Percentiles rank a stretch among this genome's conserved stretches.
phyloP scores from a whole-genome alignment of 2,888 invertebrate species.

The Disparrhopalites patrizii region DNA sequence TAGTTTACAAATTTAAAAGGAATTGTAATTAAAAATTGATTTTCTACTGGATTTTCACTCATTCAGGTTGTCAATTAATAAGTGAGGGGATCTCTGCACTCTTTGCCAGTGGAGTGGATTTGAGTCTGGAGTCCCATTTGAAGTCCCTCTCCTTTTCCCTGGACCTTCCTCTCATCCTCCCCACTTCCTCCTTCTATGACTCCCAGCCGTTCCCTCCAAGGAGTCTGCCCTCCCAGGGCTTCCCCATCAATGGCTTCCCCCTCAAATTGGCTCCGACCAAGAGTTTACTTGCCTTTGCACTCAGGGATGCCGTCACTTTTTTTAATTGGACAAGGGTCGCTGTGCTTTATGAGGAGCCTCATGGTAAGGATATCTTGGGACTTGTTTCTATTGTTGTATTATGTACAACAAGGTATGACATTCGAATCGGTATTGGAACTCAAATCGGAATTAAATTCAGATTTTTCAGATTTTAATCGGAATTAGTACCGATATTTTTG shows the following conservation, averaged over 20 bases:
- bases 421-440: too few species aligned
- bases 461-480: too few species aligned
- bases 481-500: too few species aligned
- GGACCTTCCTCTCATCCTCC: slow-evolving; percentile 47
- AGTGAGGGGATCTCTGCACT: slow-evolving; percentile 25
- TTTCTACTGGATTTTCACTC: background rate
- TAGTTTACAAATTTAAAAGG: too few species aligned
- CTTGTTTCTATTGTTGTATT: too few species aligned
- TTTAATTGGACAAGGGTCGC: slow-evolving; percentile 91
- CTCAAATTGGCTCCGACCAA: slow-evolving; percentile 76
- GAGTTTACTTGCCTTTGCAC: slow-evolving; percentile 67
- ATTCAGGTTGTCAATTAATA: slow-evolving; percentile 27
- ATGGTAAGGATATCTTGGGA: slow-evolving; percentile 59
- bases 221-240: slow-evolving; percentile 20
- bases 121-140: slow-evolving; percentile 48
- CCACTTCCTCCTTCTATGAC: slow-evolving; percentile 46
- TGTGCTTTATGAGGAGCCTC: slow-evolving; percentile 88
- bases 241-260: slow-evolving; percentile 59
- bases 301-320: slow-evolving; percentile 78
- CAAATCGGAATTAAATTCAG: too few species aligned
- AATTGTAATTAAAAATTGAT: background rate
- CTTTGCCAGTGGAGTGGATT: slow-evolving; percentile 43
- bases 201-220: slow-evolving; percentile 23
- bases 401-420: too few species aligned
- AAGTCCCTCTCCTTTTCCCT: slow-evolving; percentile 48